A percentile compares a stretch with the other conserved stretches of the same genome.
Evolutionary conservation across 1,140 invertebrate species (phyloP).

Genomic region (Maniola jurtina): DNA sequence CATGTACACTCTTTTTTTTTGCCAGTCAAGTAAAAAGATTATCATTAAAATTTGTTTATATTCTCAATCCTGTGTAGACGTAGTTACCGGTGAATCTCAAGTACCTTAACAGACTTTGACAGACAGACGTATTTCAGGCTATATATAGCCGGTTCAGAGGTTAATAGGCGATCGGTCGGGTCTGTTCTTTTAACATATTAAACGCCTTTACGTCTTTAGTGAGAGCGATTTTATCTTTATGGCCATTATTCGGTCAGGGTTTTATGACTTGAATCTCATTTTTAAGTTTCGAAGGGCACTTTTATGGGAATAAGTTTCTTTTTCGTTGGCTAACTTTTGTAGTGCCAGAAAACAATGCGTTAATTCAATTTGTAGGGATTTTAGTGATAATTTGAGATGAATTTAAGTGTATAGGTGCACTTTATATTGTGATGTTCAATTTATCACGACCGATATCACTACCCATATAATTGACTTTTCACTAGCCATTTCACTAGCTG

Average conservation of each 20-base stretch:
- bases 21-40: not conserved
- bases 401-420: too few species aligned
- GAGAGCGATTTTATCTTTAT: slow-evolving; percentile 8
- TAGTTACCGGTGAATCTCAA: not conserved
- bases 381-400: too few species aligned
- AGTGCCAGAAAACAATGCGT: not conserved
- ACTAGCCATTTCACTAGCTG: too few species aligned
- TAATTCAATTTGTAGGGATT: too few species aligned
- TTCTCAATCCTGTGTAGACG: not conserved
- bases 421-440: too few species aligned
- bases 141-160: slow-evolving; percentile 8
- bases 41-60: not conserved
- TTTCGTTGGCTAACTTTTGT: not conserved
- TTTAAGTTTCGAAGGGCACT: not conserved
- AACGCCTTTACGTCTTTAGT: slow-evolving; percentile 9
- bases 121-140: slow-evolving; percentile 10
- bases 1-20: too few species aligned
- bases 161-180: slow-evolving; percentile 12
- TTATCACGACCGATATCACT: too few species aligned
- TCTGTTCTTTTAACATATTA: slow-evolving; percentile 7
- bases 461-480: too few species aligned
- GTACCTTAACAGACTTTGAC: slow-evolving; percentile 10
- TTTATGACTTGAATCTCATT: slow-evolving; percentile 2
- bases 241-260: not conserved
- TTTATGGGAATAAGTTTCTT: not conserved